Conservation (phyloP, 1,140 invertebrate species). For the Aphis craccivora region DNA sequence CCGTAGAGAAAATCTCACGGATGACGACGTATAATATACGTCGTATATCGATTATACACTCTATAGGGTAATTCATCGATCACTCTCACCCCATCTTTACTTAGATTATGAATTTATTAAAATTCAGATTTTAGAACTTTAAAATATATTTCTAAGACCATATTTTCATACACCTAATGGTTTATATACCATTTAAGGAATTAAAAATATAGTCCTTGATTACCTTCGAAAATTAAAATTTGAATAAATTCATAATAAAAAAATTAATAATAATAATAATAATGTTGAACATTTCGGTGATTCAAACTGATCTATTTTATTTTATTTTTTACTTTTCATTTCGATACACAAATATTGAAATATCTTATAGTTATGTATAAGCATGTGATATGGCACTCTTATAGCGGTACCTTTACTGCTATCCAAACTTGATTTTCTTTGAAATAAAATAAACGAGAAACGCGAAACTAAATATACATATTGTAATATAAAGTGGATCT, state of each 20-base stretch:
- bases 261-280: no score
- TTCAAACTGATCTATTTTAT: background rate
- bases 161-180: background rate
- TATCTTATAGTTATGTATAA: background rate
- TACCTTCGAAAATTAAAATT: no score
- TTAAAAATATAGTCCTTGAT: no score
- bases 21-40: background rate
- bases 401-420: background rate
- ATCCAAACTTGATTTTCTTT: background rate
- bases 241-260: no score
- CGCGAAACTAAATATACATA: background rate
- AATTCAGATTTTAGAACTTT: background rate
- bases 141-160: accelerated
- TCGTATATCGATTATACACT: background rate
- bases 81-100: background rate
- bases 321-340: background rate
- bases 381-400: background rate
- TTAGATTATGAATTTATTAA: background rate
- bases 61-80: background rate
- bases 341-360: background rate
- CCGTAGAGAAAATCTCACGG: background rate
- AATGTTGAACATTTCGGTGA: background rate
- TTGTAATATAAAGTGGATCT: background rate
- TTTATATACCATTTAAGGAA: no score
- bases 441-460: background rate